Evolutionary conservation across 2,888 invertebrate genomes (phyloP), one percentile per base, ranked within the genome.

Genomic region (Sussaba pulchella): DNA sequence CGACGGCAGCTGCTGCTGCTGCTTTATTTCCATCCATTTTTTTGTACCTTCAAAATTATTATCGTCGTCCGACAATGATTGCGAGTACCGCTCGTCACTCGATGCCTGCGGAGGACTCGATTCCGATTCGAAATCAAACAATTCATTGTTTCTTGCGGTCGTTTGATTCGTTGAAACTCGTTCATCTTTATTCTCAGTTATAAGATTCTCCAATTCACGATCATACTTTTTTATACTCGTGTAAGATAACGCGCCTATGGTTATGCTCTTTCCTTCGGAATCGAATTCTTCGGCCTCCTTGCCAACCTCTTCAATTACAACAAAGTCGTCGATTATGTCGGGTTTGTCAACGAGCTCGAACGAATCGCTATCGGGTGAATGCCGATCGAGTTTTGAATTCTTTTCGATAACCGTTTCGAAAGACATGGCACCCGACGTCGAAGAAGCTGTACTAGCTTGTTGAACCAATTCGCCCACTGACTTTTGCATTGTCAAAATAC

Each of bases 21-120:
- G n/a, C n/a, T n/a, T n/a, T 95, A 97, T 97, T 92, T 97, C 97
- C 70, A 97, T 96, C 98, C 98, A 98, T 77, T 96, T 95, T 87
- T 96, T 96, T 78, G 96, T 96, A 74, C 96, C 96, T 1, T 96
- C 96, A 76, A 89, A 90, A 19, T 89, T 91, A 21, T 92, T 91
- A 21, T 92, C 92, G 0, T 92, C 92, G 63, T 92, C 92, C 0
- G 91, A 92, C 52, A 88, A 90, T 0, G 92, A 92, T 31, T 89
- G 89, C 2, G 91, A 90, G 21, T 91, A 92, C 10, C 90, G 90
- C 14, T 92, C 91, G 24, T 91, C 91, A 72, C 89, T 91, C 0
- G 92, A 92, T 1, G 87, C 89, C 50, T 91, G 91, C 0, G 92
- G 92, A 4, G 92, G 92, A 82, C 92, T 92, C 26, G 92, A 92